Conservation (phyloP, 2,113 vertebrate genomes). For the Sebastes fasciatus region DNA sequence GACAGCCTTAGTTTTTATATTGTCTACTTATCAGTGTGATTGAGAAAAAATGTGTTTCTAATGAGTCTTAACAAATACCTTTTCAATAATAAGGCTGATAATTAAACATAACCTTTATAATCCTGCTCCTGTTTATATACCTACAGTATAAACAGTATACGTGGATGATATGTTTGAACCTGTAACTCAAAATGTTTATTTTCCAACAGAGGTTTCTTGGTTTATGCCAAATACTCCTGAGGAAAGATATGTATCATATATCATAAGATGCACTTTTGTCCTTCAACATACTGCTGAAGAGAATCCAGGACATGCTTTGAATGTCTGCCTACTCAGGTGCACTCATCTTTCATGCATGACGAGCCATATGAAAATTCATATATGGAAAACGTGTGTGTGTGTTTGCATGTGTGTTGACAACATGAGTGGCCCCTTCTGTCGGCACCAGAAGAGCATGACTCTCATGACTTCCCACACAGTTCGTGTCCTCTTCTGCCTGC, state of each 20-base stretch:
- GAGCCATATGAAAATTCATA: conserved; percentile 19
- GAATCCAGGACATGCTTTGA: neutral
- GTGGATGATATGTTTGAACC: neutral
- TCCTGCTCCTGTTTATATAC: neutral
- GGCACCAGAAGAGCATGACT: conserved; percentile 19
- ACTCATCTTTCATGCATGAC: conserved; percentile 45
- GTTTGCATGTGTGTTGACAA: neutral
- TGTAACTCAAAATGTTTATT: neutral
- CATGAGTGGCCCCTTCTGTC: neutral
- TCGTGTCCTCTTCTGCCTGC: neutral
- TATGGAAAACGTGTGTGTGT: conserved; percentile 1
- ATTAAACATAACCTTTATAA: neutral
- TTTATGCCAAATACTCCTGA: neutral
- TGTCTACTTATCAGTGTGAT: neutral
- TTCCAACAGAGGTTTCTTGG: neutral
- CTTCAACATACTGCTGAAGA: neutral
- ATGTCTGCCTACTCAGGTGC: conserved; percentile 35
- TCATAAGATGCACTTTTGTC: neutral
- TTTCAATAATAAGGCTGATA: neutral
- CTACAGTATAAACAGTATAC: neutral
- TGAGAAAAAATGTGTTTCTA: neutral
- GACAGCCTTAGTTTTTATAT: neutral
- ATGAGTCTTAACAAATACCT: neutral
- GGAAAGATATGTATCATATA: neutral
- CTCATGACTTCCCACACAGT: conserved; percentile 34